A percentile compares a stretch with the other conserved stretches of the same genome.
phyloP scores from a whole-genome alignment of 2,888 invertebrate species.

The Orthonychiurus folsomi region DNA sequence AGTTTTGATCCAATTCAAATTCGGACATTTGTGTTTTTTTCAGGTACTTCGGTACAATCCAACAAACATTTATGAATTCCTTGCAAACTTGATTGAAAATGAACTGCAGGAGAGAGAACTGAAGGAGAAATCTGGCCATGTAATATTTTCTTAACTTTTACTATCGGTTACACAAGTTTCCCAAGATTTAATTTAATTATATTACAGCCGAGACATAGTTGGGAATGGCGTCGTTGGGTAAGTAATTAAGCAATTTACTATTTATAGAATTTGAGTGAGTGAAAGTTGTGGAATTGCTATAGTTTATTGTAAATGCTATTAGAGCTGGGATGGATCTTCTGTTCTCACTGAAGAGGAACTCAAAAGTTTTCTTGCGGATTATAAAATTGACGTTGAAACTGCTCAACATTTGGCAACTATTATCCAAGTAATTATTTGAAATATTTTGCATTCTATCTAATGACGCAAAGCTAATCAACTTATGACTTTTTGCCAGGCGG shows the following conservation, averaged over 20 bases:
- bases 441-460: no score
- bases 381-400: slow-evolving; percentile 19
- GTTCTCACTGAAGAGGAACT: slow-evolving; percentile 23
- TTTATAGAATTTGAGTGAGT: background rate
- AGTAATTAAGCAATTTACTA: background rate
- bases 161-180: background rate
- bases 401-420: slow-evolving; percentile 19
- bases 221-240: slow-evolving; percentile 23
- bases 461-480: no score
- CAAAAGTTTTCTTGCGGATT: slow-evolving; percentile 22
- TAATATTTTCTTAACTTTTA: background rate
- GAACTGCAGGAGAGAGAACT: slow-evolving; percentile 20
- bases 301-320: background rate
- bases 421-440: slow-evolving; percentile 14
- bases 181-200: background rate
- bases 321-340: slow-evolving; percentile 28
- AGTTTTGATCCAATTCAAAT: background rate
- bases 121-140: background rate
- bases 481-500: slow-evolving; percentile 19
- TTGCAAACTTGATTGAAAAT: slow-evolving; percentile 26
- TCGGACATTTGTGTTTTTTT: background rate
- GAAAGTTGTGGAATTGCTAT: no score
- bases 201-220: slow-evolving; percentile 17
- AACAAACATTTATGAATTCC: slow-evolving; percentile 31
- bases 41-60: slow-evolving; percentile 34